A percentile compares a stretch with the other conserved stretches of the same genome.
phyloP scores from a whole-genome alignment of 2,113 vertebrate genomes.

The Engystomops pustulosus region DNA sequence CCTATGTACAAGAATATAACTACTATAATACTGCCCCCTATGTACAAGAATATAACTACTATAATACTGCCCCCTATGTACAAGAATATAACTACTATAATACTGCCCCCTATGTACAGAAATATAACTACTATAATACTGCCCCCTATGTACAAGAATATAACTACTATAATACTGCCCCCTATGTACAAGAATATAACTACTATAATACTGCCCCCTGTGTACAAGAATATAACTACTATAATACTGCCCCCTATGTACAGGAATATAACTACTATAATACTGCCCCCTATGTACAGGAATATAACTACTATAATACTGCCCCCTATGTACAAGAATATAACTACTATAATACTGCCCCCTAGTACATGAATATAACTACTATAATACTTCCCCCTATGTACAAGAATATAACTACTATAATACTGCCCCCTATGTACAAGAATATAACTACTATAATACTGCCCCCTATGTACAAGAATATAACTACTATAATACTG shows the following conservation, averaged over 20 bases:
- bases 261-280: not conserved
- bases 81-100: not conserved
- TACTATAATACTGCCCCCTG: not conserved
- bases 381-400: not conserved
- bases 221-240: not conserved
- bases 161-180: not conserved
- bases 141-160: not conserved
- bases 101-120: not conserved
- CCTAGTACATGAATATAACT: not conserved
- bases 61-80: not conserved
- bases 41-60: not conserved
- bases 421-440: not conserved
- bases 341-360: not conserved
- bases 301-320: conserved; percentile 6
- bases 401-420: conserved; percentile 18
- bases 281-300: not conserved
- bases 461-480: not conserved
- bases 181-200: not conserved
- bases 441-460: conserved; percentile 2
- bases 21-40: not conserved
- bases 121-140: not conserved
- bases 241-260: not conserved
- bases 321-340: not conserved
- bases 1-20: not conserved
- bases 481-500: not conserved